phyloP scores from a whole-genome alignment of 2,113 vertebrate species.

The Rhinolophus sinicus region DNA sequence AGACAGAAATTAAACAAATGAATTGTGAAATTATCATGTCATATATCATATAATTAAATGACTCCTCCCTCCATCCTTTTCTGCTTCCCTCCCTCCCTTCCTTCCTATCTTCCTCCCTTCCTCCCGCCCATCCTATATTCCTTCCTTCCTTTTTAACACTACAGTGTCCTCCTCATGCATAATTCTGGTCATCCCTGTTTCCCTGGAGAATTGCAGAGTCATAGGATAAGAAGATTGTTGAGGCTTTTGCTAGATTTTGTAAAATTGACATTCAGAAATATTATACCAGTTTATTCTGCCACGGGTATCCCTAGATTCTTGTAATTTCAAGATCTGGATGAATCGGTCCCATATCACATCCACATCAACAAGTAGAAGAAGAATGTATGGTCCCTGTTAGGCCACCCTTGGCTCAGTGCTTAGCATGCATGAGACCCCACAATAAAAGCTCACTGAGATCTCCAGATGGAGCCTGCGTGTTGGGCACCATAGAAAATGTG shows the following conservation, averaged over 20 bases:
- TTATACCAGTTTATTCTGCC: not conserved
- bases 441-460: not conserved
- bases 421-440: not conserved
- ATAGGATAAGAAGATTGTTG: not conserved
- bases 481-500: not conserved
- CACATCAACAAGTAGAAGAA: not conserved
- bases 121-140: accelerated
- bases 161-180: not conserved
- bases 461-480: not conserved
- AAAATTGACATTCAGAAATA: not conserved
- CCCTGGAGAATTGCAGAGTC: not conserved
- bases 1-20: not conserved
- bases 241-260: not conserved
- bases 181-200: not conserved
- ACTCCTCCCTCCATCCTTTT: not conserved
- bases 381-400: too few relatives aligned
- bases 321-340: not conserved
- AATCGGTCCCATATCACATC: not conserved
- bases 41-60: not conserved
- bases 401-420: not conserved
- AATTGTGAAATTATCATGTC: not conserved
- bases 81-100: too few relatives aligned
- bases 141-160: not conserved
- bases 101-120: too few relatives aligned
- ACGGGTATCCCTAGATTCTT: not conserved